Evolutionary conservation across 1,140 invertebrate genomes (phyloP), one percentile per base, ranked within the genome.

Genomic region (Sinella curviseta): DNA sequence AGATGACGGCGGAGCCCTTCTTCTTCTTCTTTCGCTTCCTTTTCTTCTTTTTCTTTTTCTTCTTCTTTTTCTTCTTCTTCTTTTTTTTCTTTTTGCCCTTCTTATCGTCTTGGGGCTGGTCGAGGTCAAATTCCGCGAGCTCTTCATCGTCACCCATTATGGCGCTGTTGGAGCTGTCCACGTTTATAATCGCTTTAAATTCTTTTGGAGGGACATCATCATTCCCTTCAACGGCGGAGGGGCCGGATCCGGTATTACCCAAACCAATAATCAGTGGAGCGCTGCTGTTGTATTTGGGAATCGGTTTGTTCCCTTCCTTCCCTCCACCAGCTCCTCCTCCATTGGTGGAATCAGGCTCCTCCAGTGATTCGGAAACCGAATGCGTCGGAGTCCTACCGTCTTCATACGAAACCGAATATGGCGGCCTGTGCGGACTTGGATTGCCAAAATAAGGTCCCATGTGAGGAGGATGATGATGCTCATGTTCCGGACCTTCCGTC

Each of bases 1-100:
- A 60, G 24, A 70, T 24, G 8, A 30, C 65, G 14, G 65, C 65
- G 31, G 26, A 3, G 8, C 65, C 65, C 26, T 70, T 30, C 24
- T 70, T 70, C 65, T 70, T 70, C 65, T 70, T 70, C 65, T 70
- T 70, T 14, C 24, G 14, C 55, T 60, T 60, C 55, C 24, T 60
- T 26, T 60, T 60, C 24, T 70, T 70, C 65, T 70, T 70, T 12
- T 70, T 30, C 31, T 30, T 31, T 33, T 70, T 70, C 8, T 70
- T 30, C 65, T 70, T 70, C 12, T 70, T 30, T n/a, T 70, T 70
- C 28, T 33, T 33, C 8, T 70, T 30, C 65, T 70, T 33, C 8
- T 70, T 30, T n/a, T 70, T 70, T n/a, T 70, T 70, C 8, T 70
- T 30, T 33, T 70, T 70, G 12, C 24, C 8, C 65, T 70, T 70